phyloP scores from a whole-genome alignment of 2,888 invertebrate genomes.

The Ernsta delagoae region DNA sequence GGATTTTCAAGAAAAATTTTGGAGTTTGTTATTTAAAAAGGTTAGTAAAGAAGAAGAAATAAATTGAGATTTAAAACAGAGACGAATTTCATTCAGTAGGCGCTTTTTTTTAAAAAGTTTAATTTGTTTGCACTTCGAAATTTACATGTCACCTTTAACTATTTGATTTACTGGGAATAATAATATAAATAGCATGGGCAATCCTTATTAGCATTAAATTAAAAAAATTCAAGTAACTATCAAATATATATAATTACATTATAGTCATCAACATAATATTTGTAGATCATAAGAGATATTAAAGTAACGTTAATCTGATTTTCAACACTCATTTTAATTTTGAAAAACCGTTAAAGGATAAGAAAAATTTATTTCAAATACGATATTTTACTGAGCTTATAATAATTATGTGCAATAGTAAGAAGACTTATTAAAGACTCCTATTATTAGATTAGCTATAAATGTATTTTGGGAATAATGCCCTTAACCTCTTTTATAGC shows the following conservation, averaged over 20 bases:
- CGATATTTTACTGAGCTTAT: not conserved
- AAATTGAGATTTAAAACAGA: too few relatives aligned
- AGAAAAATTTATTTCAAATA: too few relatives aligned
- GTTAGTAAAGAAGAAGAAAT: too few relatives aligned
- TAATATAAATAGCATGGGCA: too few relatives aligned
- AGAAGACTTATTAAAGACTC: not conserved
- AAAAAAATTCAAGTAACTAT: not conserved
- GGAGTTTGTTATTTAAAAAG: too few relatives aligned
- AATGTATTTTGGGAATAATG: not conserved
- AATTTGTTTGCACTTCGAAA: too few relatives aligned
- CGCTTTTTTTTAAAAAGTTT: too few relatives aligned
- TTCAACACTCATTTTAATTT: conserved; percentile 54
- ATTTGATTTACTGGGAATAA: too few relatives aligned
- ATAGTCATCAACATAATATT: conserved; percentile 53
- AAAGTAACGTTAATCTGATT: conserved; percentile 55
- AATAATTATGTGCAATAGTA: not conserved
- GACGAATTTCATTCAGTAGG: too few relatives aligned
- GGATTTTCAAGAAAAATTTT: too few relatives aligned
- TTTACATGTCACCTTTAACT: too few relatives aligned
- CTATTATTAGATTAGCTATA: not conserved
- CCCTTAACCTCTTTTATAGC: not conserved
- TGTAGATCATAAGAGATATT: conserved; percentile 59
- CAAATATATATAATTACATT: conserved; percentile 51
- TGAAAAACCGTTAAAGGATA: not conserved
- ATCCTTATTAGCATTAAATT: too few relatives aligned